Evolutionary conservation across 2,113 vertebrate species (phyloP), one percentile per base, ranked within the genome.

Genomic region (Tympanuchus pallidicinctus): DNA sequence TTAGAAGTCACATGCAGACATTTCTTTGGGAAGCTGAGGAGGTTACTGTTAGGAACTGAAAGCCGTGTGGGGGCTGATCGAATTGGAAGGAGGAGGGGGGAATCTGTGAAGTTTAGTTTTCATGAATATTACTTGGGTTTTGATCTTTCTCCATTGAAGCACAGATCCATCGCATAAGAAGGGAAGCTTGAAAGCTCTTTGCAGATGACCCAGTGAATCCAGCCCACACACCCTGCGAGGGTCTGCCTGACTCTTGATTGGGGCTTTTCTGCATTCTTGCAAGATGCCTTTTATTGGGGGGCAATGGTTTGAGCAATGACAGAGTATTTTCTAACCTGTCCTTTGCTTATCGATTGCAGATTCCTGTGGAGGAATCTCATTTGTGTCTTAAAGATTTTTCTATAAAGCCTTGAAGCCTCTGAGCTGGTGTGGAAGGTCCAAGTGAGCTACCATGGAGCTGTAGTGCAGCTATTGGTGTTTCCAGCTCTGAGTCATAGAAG

Each of bases 21-120:
- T 79, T 91, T 85, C 63, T 91, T 28, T 66, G 66, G 79, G 63
- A 45, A 88, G 75, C 63, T 72, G 67, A 82, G 75, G 71, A 82
- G 89, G 82, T 85, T 72, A 42, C 48, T 52, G 1, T 64, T 67
- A 61, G 48, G 67, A 82, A 12, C 40, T 40, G 63, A 77, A 83
- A 88, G 56, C 50, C 76, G 71, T 4, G 47, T 45, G 34, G 61
- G 11, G 50, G 15, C 10, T 74, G 67, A 88, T 90, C 56, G 63
- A 71, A 80, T 56, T 50, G 77, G 42, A 92, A 92, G 59, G 38
- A 17, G 50, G 25, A 83, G 65, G 57, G 13, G 48, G 36, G 32
- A 48, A 43, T 76, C 54, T 59, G 11, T 72, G 54, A 89, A 45
- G 21, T 85, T 30, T 5, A 2, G 21, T 13, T 48, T 1, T 1